Base-by-base conservation (phyloP, 2,113 vertebrate species). In the Triplophysa dalaica region DNA sequence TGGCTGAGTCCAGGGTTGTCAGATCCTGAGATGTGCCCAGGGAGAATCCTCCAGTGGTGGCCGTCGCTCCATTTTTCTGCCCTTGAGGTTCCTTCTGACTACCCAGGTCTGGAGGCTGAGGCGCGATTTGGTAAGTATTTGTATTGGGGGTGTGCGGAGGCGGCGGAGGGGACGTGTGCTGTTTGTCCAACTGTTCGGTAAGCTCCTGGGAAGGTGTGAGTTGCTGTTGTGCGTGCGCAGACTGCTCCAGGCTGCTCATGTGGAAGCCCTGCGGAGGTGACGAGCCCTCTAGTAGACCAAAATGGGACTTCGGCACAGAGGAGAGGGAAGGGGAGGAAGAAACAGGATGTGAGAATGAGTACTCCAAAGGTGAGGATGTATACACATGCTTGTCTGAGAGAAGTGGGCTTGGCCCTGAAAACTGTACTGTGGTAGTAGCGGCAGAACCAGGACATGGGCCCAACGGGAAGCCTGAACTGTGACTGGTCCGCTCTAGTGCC, bases 161-260 rank as follows among this genome's bases (percentile, higher is more conserved):
- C 79, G 50, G 91, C 80, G 0, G 17, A 94, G 90, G 91, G 54
- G 91, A 85, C 45, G 93, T 92, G 88, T 95, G 93, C 88, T 95
- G 95, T 0, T 98, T 96, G 88, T 98, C 97, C 81, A 98, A 93
- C 92, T 98, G 96, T 78, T 98, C 97, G 50, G 94, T 97, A 85
- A 99, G 94, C 95, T 99, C 98, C 93, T 99, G 98, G 80, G 98
- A 99, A 61, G 98, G 98, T 84, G 98, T 99, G 92, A 99, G 93
- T 94, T 98, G 97, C 92, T 99, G 97, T 26, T 66, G 70, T 16
- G 83, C 52, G 94, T 98, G 96, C 16, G 93, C 82, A 64, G 94
- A 78, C 75, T 94, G 91, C 86, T 98, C 97, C 93, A 98, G 91
- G 89, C 94, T 87, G 89, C 94, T 95, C 87, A 98, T 91, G 85